Conservation (phyloP, 2,888 invertebrate genomes). For the Melitaea athalia region DNA sequence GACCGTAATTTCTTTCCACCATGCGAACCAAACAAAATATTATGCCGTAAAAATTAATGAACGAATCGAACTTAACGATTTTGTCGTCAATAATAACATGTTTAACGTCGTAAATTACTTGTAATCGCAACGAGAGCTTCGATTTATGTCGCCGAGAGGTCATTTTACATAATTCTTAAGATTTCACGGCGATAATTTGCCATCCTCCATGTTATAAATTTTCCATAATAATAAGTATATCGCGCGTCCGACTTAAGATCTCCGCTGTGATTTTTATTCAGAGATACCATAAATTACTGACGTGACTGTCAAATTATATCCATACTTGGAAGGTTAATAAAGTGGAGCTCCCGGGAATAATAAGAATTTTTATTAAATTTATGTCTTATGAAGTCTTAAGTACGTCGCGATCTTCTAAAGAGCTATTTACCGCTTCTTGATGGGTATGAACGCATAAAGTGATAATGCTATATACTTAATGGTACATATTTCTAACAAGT, state of each 20-base stretch:
- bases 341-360: slow-evolving; percentile 54
- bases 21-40: slow-evolving; percentile 14
- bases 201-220: slow-evolving; percentile 56
- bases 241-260: slow-evolving; percentile 47
- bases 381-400: slow-evolving; percentile 35
- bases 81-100: slow-evolving; percentile 20
- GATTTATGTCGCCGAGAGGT: slow-evolving; percentile 59
- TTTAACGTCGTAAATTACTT: slow-evolving; percentile 30
- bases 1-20: slow-evolving; percentile 1
- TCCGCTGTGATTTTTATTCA: slow-evolving; percentile 45
- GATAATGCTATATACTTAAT: neutral
- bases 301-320: slow-evolving; percentile 71
- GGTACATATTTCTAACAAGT: neutral
- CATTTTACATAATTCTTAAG: slow-evolving; percentile 62
- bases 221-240: slow-evolving; percentile 59
- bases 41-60: slow-evolving; percentile 16
- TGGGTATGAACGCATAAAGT: slow-evolving; percentile 1
- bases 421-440: slow-evolving; percentile 19
- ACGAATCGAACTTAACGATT: slow-evolving; percentile 20
- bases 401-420: slow-evolving; percentile 36
- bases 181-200: slow-evolving; percentile 54
- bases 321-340: slow-evolving; percentile 57
- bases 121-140: slow-evolving; percentile 54
- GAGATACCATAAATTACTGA: slow-evolving; percentile 59
- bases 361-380: slow-evolving; percentile 44